phyloP scores from a whole-genome alignment of 2,797 vertebrate genomes.

The Pangasius mekongensis region DNA sequence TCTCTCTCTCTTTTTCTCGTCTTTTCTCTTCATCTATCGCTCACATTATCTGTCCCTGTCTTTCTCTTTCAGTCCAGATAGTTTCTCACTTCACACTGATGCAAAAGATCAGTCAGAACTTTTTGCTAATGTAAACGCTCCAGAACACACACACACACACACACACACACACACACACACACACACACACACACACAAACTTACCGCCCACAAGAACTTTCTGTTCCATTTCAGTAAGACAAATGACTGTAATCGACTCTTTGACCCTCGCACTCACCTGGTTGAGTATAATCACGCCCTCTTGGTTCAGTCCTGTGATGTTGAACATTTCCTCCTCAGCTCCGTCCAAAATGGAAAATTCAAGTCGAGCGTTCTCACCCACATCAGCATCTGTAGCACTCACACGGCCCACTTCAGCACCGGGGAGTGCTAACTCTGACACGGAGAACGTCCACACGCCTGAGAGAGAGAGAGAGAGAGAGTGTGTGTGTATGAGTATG shows the following conservation, averaged over 20 bases:
- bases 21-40: background rate
- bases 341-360: conserved; percentile 82
- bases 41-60: background rate
- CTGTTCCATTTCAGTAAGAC: background rate
- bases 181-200: conserved; percentile 9
- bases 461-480: conserved; percentile 54
- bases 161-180: conserved; percentile 24
- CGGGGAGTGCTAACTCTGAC: conserved; percentile 83
- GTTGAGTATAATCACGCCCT: conserved; percentile 82
- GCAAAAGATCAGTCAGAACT: conserved; percentile 7
- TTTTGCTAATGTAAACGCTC: background rate
- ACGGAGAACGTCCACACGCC: conserved; percentile 89
- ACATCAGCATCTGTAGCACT: conserved; percentile 85
- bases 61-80: background rate
- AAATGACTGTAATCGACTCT: background rate
- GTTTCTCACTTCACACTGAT: background rate
- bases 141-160: conserved; percentile 13
- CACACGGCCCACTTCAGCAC: conserved; percentile 86
- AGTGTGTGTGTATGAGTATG: too few relatives aligned
- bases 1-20: background rate
- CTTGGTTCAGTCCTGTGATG: conserved; percentile 77
- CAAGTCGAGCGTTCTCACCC: conserved; percentile 85
- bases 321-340: conserved; percentile 83
- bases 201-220: background rate
- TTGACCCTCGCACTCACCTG: conserved; percentile 65